Evolutionary conservation across 1,140 invertebrate genomes (phyloP).

Genomic region (Trichoplusia ni): DNA sequence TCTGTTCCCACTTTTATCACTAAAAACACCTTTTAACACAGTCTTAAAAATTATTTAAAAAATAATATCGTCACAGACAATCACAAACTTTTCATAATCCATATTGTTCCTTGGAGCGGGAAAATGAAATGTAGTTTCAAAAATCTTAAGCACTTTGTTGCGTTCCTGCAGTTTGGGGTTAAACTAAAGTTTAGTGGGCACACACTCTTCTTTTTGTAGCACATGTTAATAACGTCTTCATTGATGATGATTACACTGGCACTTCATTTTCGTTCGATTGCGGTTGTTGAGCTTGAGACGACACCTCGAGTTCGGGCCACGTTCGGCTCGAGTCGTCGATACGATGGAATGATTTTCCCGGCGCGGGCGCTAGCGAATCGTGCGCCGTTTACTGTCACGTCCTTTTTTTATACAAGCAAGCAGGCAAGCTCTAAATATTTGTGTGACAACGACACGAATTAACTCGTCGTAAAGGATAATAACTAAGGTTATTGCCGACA

Average conservation of each 20-base stretch:
- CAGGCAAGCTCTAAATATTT: constrained; percentile 73
- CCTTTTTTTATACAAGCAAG: constrained; percentile 81
- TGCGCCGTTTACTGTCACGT: constrained; percentile 49
- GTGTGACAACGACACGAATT: constrained; percentile 69
- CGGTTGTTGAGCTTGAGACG: constrained; percentile 41
- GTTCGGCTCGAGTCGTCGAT: constrained; percentile 62
- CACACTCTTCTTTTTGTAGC: constrained; percentile 31
- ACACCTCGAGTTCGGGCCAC: constrained; percentile 60
- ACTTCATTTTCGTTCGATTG: constrained; percentile 28
- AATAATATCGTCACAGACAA: constrained; percentile 31
- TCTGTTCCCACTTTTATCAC: constrained; percentile 31
- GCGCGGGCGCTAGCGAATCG: constrained; percentile 67
- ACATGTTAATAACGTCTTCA: constrained; percentile 48
- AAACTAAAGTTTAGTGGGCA: constrained; percentile 40
- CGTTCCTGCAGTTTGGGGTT: constrained; percentile 41
- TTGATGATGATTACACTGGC: constrained; percentile 25
- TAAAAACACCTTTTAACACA: constrained; percentile 14
- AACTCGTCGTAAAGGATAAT: constrained; percentile 79
- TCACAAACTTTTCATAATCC: constrained; percentile 51
- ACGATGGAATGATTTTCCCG: constrained; percentile 72
- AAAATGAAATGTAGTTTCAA: constrained; percentile 45
- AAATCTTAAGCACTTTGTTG: constrained; percentile 42
- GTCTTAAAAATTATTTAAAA: neutral
- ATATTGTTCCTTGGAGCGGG: constrained; percentile 45
- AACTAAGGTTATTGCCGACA: constrained; percentile 74